Evolutionary conservation across 1,140 invertebrate species (phyloP).

Genomic region (Sycophaga agraensis): DNA sequence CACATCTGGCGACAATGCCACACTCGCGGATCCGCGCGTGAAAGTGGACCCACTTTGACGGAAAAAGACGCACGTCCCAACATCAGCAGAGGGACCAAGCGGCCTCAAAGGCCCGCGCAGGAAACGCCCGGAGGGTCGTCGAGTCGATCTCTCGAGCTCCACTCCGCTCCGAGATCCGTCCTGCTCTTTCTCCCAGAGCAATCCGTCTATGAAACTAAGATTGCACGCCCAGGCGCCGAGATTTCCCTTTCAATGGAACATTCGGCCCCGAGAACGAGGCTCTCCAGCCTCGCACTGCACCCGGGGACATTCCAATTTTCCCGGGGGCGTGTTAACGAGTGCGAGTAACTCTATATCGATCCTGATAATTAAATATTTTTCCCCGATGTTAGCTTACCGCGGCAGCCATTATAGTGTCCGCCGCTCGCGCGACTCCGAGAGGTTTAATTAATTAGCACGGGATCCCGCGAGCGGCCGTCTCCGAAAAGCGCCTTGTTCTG

Average conservation of each 20-base stretch:
- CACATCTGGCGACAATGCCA: too few relatives aligned
- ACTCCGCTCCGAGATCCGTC: not conserved
- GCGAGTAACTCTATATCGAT: slow-evolving; percentile 4
- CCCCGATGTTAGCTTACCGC: not conserved
- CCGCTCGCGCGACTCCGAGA: too few relatives aligned
- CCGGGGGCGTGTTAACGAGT: slow-evolving; percentile 19
- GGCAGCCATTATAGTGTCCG: too few relatives aligned
- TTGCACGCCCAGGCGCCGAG: not conserved
- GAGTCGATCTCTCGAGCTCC: slow-evolving; percentile 3
- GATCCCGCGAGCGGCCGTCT: too few relatives aligned
- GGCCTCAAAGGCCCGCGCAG: not conserved
- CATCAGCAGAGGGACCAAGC: not conserved
- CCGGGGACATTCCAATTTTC: slow-evolving; percentile 27
- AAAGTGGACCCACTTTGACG: not conserved
- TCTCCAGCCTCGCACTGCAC: too few relatives aligned
- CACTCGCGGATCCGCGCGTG: too few relatives aligned
- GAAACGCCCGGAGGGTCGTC: not conserved
- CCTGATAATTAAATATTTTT: slow-evolving; percentile 8
- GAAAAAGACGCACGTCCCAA: too few relatives aligned
- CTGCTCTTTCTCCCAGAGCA: not conserved
- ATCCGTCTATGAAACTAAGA: slow-evolving; percentile 17
- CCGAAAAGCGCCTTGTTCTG: too few relatives aligned
- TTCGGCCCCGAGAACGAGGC: not conserved
- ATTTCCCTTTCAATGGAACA: slow-evolving; percentile 18
- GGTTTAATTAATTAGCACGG: too few relatives aligned